Evolutionary conservation across 1,140 invertebrate species (phyloP), one percentile per base, ranked within the genome.

Genomic region (Sinonovacula constricta): DNA sequence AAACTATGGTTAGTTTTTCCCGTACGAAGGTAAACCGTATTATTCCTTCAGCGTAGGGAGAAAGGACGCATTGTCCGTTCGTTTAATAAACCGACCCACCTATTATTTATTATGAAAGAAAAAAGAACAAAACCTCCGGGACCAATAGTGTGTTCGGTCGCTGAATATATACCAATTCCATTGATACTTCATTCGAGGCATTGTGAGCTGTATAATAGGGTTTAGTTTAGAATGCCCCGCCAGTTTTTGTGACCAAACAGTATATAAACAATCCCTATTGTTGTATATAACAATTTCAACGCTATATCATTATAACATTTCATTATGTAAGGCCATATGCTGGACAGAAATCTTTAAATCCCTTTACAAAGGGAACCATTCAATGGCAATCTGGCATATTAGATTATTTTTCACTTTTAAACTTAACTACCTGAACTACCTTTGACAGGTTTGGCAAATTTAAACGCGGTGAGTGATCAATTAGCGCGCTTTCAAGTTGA

Each of bases 61-160:
- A 69, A 69, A 69, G 56, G 53, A 36, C 18, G 51, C 33, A 33
- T 70, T 70, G 68, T 59, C 30, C 30, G 28, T 59, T 26, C 53
- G 56, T 59, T 59, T 70, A 70, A 70, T 70, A 70, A 57, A 59
- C 18, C 68, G 54, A 39, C 28, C 68, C 45, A 59, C n/a, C 30
- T 28, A 70, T 56, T 70, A 70, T 70, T 70, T 70, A 70, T 70
- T 36, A 70, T 59, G 59, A 59, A 70, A 18, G 39, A 56, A 59
- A 70, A 68, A 70, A 70, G 68, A 70, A 70, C 68, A 70, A 70
- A 70, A 70, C 68, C n/a, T 39, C 36, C 54, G 30, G 59, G 45
- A 34, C 22, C 31, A 57, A 26, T n/a, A n/a, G n/a, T n/a, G n/a
- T n/a, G n/a, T n/a, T n/a, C n/a, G n/a, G n/a, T n/a, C n/a, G n/a